These are phyloP conservation scores for Drosophila tsacasi DNA, from an alignment of 1,140 invertebrate genomes.

Conservation along the genomic window DNA sequence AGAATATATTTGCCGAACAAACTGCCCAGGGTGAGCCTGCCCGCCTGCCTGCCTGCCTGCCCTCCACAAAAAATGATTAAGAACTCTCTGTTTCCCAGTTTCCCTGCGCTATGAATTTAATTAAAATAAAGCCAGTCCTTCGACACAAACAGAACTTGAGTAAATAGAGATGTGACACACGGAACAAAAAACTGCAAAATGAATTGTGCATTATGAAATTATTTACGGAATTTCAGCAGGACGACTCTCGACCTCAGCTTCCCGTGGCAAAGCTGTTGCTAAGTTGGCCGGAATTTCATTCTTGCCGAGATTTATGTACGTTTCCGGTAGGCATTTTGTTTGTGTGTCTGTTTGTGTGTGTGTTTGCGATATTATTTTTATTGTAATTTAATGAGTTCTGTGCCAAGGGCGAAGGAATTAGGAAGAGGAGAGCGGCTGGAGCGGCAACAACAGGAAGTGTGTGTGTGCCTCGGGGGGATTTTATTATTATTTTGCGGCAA, in stretches of 20 bases:
- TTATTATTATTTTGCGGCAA: slow-evolving; percentile 29
- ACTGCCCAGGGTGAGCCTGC: not conserved
- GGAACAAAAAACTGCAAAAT: not conserved
- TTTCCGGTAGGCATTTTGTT: slow-evolving; percentile 10
- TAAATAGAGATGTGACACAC: not conserved
- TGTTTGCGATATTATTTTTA: slow-evolving; percentile 44
- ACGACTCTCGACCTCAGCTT: not conserved
- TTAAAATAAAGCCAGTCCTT: slow-evolving; percentile 2
- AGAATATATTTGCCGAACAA: not conserved
- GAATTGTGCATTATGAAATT: slow-evolving; percentile 18
- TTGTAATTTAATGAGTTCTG: slow-evolving; percentile 75
- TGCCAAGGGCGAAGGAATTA: slow-evolving; percentile 35
- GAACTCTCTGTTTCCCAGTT: not conserved
- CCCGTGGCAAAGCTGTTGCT: slow-evolving; percentile 20
- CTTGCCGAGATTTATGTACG: slow-evolving; percentile 21
- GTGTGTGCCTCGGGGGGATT: slow-evolving; percentile 18
- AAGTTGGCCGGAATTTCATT: slow-evolving; percentile 10
- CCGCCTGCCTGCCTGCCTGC: not conserved
- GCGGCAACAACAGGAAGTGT: slow-evolving; percentile 2
- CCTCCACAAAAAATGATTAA: not conserved
- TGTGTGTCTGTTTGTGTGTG: slow-evolving; percentile 7
- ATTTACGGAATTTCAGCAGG: slow-evolving; percentile 1
- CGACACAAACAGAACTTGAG: not conserved
- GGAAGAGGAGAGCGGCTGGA: not conserved
- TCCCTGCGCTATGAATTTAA: not conserved